Conservation (phyloP, 2,888 invertebrate species). For the Drosophila vallismaia region DNA sequence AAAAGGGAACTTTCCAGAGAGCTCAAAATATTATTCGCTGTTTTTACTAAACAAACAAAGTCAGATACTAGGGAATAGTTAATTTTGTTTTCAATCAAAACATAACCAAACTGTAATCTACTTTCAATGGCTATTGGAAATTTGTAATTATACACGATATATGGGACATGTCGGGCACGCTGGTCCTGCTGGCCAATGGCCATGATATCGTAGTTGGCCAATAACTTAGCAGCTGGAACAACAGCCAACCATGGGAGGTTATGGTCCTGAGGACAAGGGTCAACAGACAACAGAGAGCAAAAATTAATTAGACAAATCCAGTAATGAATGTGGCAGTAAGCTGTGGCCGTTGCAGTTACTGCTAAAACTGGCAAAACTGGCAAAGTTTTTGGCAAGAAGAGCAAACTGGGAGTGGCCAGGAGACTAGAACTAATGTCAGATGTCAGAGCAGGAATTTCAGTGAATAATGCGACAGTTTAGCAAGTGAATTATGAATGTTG, state of each 20-base stretch:
- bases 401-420: neutral
- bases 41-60: neutral
- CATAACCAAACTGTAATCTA: too few relatives aligned
- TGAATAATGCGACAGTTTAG: constrained; percentile 23
- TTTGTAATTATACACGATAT: constrained; percentile 40
- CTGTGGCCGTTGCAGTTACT: constrained; percentile 17
- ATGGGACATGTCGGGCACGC: constrained; percentile 31
- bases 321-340: constrained; percentile 30
- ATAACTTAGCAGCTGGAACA: constrained; percentile 12
- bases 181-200: constrained; percentile 13
- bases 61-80: neutral
- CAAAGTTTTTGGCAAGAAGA: constrained; percentile 4
- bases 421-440: constrained; percentile 3
- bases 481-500: constrained; percentile 16
- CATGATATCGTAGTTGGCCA: neutral
- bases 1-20: neutral
- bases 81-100: neutral
- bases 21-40: neutral
- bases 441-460: constrained; percentile 3
- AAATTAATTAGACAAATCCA: constrained; percentile 38
- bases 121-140: neutral
- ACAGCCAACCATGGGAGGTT: too few relatives aligned
- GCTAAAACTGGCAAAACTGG: neutral
- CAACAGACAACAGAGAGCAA: neutral
- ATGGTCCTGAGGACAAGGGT: constrained; percentile 2